Percentiles rank a stretch among this genome's conserved stretches.
phyloP scores from a whole-genome alignment of 1,140 invertebrate species.

The Bombus pyrosoma region DNA sequence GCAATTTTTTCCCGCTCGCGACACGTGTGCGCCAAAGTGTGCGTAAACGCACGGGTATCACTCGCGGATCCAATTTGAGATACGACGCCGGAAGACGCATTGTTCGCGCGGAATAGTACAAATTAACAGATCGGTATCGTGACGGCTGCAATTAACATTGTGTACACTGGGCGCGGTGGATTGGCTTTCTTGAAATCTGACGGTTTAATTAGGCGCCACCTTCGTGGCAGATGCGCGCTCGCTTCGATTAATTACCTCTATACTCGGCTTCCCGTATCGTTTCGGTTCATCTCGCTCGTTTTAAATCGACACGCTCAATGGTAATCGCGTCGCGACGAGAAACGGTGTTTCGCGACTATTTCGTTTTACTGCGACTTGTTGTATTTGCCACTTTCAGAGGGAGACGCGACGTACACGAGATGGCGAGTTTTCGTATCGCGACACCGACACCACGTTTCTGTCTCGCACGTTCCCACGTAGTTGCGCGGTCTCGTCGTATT shows the following conservation, averaged over 20 bases:
- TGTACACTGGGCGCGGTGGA: conserved; percentile 63
- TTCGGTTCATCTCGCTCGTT: conserved; percentile 55
- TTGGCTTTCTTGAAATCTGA: conserved; percentile 72
- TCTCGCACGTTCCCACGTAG: background rate
- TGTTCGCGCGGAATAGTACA: conserved; percentile 69
- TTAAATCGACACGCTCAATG: conserved; percentile 60
- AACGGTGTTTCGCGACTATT: conserved; percentile 18
- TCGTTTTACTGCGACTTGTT: background rate
- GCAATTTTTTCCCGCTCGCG: conserved; percentile 27
- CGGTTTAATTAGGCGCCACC: conserved; percentile 72
- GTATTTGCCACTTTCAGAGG: conserved; percentile 5
- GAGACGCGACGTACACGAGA: background rate
- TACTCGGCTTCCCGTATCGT: conserved; percentile 51
- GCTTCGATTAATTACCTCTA: conserved; percentile 68
- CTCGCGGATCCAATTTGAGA: conserved; percentile 71
- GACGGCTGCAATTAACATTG: conserved; percentile 70
- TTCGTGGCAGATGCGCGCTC: conserved; percentile 64
- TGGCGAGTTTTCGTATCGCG: background rate
- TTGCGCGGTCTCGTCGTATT: too few relatives aligned
- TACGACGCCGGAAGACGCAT: conserved; percentile 66
- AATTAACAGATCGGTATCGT: conserved; percentile 71
- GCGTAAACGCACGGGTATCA: conserved; percentile 50
- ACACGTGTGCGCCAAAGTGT: conserved; percentile 14
- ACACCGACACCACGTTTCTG: background rate
- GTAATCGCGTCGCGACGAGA: conserved; percentile 18